phyloP scores from a whole-genome alignment of 2,113 vertebrate genomes.

The Onychostruthus taczanowskii region DNA sequence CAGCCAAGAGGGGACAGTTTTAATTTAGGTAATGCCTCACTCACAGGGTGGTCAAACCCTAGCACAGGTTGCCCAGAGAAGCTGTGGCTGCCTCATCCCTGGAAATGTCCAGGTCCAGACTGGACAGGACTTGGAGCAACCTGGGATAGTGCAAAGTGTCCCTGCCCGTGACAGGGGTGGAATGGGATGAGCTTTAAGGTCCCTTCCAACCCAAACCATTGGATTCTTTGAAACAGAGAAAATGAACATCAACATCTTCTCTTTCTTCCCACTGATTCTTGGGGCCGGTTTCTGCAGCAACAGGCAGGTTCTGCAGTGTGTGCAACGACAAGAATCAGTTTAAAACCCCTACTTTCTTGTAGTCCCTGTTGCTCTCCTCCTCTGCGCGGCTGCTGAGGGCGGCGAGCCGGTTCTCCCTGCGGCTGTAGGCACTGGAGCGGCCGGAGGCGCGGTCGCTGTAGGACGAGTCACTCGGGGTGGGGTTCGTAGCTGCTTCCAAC shows the following conservation, averaged over 20 bases:
- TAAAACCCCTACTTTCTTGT: slow-evolving; percentile 81
- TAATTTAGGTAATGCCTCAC: background rate
- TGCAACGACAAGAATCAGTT: background rate
- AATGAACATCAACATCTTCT: background rate
- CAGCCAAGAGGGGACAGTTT: background rate
- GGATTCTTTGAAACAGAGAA: background rate
- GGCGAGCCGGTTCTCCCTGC: slow-evolving; percentile 86
- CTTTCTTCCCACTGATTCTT: background rate
- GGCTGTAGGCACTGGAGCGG: slow-evolving; percentile 82
- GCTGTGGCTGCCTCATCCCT: background rate
- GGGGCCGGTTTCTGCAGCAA: background rate
- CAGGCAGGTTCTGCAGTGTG: background rate
- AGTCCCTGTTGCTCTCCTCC: slow-evolving; percentile 85
- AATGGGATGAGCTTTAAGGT: background rate
- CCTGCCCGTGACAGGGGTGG: background rate
- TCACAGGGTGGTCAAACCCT: background rate
- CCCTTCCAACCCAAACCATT: background rate
- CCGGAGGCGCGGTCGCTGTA: slow-evolving; percentile 77
- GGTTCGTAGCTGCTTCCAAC: slow-evolving; percentile 77
- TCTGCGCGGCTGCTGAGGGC: slow-evolving; percentile 79
- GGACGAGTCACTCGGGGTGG: slow-evolving; percentile 71
- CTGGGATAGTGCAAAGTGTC: background rate
- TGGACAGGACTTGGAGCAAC: background rate
- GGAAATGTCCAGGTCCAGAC: background rate
- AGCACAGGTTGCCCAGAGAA: background rate